Conservation (phyloP, 2,797 vertebrate species). For the Muraenolepis orangiensis region DNA sequence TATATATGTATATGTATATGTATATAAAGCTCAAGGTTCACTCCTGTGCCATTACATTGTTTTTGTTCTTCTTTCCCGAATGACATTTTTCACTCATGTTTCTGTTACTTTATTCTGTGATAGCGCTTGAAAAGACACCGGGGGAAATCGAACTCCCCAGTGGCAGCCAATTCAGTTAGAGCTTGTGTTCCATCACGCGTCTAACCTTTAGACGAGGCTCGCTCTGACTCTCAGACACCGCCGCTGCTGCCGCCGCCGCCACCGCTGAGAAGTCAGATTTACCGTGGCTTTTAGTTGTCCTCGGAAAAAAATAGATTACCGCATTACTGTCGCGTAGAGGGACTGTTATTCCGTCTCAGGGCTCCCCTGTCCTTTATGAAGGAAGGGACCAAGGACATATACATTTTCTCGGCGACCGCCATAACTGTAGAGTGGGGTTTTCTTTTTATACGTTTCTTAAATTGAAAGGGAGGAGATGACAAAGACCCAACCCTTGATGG, state of each 20-base stretch:
- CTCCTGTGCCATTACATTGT: background rate
- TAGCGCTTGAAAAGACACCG: constrained; percentile 40
- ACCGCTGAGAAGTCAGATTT: constrained; percentile 43
- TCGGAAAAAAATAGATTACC: constrained; percentile 7
- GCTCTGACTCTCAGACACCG: constrained; percentile 18
- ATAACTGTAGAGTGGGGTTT: constrained; percentile 17
- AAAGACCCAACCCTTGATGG: background rate
- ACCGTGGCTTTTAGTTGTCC: constrained; percentile 18
- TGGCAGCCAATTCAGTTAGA: constrained; percentile 41
- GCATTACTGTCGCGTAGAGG: background rate
- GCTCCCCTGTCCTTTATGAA: background rate
- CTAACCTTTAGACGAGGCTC: constrained; percentile 26
- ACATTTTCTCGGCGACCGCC: constrained; percentile 21
- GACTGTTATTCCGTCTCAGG: background rate
- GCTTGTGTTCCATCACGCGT: constrained; percentile 35
- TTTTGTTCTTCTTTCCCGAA: background rate
- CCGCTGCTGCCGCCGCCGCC: no score
- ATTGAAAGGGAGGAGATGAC: background rate
- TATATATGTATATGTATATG: no score
- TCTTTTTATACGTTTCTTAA: constrained; percentile 30
- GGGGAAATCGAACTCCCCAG: constrained; percentile 40
- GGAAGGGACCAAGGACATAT: constrained; percentile 12
- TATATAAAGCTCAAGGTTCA: background rate
- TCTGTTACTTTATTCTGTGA: constrained; percentile 35
- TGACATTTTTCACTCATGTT: background rate